Evolutionary conservation across 2,888 invertebrate species (phyloP), one percentile per base, ranked within the genome.

Genomic region (Tortrix viridana): DNA sequence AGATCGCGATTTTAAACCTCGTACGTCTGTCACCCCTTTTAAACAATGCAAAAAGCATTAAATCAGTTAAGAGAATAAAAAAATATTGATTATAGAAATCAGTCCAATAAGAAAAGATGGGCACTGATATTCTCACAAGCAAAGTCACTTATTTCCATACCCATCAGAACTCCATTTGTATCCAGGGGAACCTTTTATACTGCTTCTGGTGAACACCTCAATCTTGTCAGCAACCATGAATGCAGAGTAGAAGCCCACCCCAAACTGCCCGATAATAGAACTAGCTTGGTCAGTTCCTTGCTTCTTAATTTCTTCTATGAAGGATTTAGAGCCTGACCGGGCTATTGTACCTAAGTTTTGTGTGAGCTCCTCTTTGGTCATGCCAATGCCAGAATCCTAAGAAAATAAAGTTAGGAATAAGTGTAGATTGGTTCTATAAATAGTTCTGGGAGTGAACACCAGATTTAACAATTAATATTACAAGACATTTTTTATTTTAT

Each of bases 141-240:
- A n/a, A 18, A 7, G 18, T 2, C 2, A 46, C 7, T 44, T 62
- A 22, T 48, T 38, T 37, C 72, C 84, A 85, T 85, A 97, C 97
- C 99, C 98, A 92, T 98, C 98, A 59, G 98, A 98, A 41, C 93
- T 93, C 99, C 99, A 99, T 77, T 95, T 95, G 76, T 96, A 95
- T 1, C 97, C 98, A 12, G 94, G 93, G 0, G 95, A 93, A 67
- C 94, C 93, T 3, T 84, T 82, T 52, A 88, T 86, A 63, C 95
- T 95, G 61, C 96, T 95, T 77, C 95, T 94, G 1, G 98, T 97
- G 80, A 92, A 98, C 0, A 99, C 98, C 77, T 98, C 98, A 23
- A 99, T 98, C 80, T 95, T 96, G 74, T 98, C 96, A 20, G 98
- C 98, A 3, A 99, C 99, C 97, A 99, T 99, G 82, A 99, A 99